phyloP scores from a whole-genome alignment of 2,797 vertebrate species.

The Silurus lanzhouensis region DNA sequence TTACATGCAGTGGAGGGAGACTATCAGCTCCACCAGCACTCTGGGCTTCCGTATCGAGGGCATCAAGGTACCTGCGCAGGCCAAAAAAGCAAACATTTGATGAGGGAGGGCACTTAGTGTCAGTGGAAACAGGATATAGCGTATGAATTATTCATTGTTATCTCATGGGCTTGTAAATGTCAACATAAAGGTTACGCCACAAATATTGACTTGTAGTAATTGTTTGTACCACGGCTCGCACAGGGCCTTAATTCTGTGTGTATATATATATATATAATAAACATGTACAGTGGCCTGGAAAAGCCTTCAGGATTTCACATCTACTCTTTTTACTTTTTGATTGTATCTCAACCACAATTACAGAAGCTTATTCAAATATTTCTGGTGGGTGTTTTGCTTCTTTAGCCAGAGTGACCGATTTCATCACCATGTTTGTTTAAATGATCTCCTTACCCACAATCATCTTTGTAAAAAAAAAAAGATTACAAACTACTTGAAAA shows the following conservation, averaged over 20 bases:
- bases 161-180: conserved; percentile 31
- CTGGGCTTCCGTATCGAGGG: conserved; percentile 97
- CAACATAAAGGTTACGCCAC: conserved; percentile 34
- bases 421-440: background rate
- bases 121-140: conserved; percentile 21
- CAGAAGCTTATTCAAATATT: background rate
- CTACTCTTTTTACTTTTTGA: background rate
- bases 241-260: background rate
- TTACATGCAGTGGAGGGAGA: conserved; percentile 99
- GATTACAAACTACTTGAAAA: background rate
- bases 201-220: conserved; percentile 37
- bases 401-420: background rate
- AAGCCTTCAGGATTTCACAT: background rate
- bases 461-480: background rate
- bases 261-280: background rate
- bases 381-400: background rate
- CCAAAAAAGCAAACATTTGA: conserved; percentile 17
- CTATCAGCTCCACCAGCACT: conserved; percentile 92
- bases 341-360: background rate
- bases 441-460: background rate
- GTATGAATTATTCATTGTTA: conserved; percentile 35
- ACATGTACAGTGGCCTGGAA: background rate
- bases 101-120: conserved; percentile 10
- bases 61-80: conserved; percentile 82
- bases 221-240: background rate